Conservation (phyloP, 2,888 invertebrate genomes). For the Hypselothyrea guttata region DNA sequence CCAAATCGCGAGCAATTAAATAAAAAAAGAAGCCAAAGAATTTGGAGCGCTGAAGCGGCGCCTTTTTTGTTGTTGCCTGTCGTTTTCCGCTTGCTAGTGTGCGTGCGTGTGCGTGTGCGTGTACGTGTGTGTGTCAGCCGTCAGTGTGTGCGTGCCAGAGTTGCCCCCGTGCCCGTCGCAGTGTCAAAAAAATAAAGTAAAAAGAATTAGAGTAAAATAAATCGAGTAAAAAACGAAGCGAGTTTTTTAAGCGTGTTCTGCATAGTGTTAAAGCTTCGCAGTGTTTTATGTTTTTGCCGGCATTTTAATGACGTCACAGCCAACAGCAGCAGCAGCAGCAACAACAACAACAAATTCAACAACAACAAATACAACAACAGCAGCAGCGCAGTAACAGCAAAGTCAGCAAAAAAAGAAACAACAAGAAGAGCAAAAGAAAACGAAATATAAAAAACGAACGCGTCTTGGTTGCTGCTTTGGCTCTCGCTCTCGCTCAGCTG, state of each 20-base stretch:
- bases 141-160: slow-evolving; percentile 26
- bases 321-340: slow-evolving; percentile 33
- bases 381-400: slow-evolving; percentile 42
- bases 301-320: slow-evolving; percentile 72
- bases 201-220: slow-evolving; percentile 18
- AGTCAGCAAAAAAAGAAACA: slow-evolving; percentile 31
- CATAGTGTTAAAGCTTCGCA: slow-evolving; percentile 20
- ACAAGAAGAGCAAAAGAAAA: not conserved
- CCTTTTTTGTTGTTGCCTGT: slow-evolving; percentile 38
- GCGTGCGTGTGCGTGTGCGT: slow-evolving; percentile 5
- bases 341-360: slow-evolving; percentile 18
- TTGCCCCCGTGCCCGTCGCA: slow-evolving; percentile 6
- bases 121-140: slow-evolving; percentile 34
- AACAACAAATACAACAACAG: slow-evolving; percentile 31
- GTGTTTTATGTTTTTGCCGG: slow-evolving; percentile 54
- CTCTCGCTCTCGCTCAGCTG: slow-evolving; percentile 15
- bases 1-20: not conserved
- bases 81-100: slow-evolving; percentile 33
- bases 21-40: slow-evolving; percentile 6
- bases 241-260: slow-evolving; percentile 11
- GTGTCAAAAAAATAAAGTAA: slow-evolving; percentile 31
- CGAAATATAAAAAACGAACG: too few species aligned
- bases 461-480: not conserved
- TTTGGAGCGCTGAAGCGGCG: slow-evolving; percentile 25
- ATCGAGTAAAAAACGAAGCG: slow-evolving; percentile 30